Evolutionary conservation across 23 tunicate genomes (phyloP).

Genomic region (Styela clava): DNA sequence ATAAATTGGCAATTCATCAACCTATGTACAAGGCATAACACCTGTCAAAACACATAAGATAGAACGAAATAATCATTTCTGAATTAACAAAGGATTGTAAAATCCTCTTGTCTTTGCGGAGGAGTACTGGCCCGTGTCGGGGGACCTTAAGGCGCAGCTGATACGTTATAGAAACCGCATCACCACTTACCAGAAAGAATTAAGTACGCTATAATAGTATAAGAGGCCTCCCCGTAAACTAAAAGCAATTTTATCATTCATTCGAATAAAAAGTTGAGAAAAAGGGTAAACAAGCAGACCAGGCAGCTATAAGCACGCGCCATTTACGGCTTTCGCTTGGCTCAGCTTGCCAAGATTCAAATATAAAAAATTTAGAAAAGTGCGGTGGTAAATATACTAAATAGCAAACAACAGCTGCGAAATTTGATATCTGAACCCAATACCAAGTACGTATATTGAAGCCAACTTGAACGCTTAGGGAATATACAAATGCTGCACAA

Average conservation of each 20-base stretch:
- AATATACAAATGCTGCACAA: background rate
- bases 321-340: no score
- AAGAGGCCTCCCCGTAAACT: background rate
- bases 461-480: background rate
- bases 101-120: background rate
- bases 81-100: background rate
- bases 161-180: background rate
- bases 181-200: background rate
- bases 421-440: background rate
- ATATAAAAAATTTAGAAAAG: no score
- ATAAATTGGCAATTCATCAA: background rate
- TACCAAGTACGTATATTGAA: background rate
- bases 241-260: no score
- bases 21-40: background rate
- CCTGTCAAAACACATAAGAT: background rate
- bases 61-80: background rate
- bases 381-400: no score
- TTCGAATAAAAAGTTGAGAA: no score
- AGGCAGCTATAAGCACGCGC: no score
- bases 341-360: no score
- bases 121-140: background rate
- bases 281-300: no score
- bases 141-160: slow-evolving; percentile 1
- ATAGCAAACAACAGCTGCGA: background rate
- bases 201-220: background rate